A percentile compares a stretch with the other conserved stretches of the same genome.
phyloP scores from a whole-genome alignment of 2,888 invertebrate species.

The Pseudococcus longispinus region DNA sequence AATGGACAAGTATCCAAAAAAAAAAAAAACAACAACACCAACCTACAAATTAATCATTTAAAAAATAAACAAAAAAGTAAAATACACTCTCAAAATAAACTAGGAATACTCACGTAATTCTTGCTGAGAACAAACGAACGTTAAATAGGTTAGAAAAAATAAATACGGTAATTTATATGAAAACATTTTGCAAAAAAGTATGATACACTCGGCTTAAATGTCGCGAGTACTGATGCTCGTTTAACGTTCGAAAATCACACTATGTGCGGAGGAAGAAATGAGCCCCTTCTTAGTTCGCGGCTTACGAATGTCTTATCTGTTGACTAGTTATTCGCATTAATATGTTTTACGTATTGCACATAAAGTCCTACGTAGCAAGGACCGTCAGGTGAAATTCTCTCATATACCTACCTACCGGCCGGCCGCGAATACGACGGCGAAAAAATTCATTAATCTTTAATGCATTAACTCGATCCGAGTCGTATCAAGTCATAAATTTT shows the following conservation, averaged over 20 bases:
- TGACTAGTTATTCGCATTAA: slow-evolving; percentile 50
- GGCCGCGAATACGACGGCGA: not conserved
- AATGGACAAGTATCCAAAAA: not conserved
- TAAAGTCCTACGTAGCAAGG: slow-evolving; percentile 44
- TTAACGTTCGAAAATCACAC: slow-evolving; percentile 27
- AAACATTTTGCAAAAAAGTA: slow-evolving; percentile 10
- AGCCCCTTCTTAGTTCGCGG: slow-evolving; percentile 39
- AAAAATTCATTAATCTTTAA: slow-evolving; percentile 20
- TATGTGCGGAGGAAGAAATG: slow-evolving; percentile 42
- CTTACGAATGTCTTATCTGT: slow-evolving; percentile 8
- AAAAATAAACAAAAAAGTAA: not conserved
- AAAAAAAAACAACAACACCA: not conserved
- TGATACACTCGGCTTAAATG: not conserved
- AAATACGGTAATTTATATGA: not conserved
- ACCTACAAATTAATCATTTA: not conserved
- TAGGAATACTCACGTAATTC: slow-evolving; percentile 21
- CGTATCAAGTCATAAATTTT: slow-evolving; percentile 38
- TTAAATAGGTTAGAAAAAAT: not conserved
- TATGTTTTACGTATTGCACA: slow-evolving; percentile 49
- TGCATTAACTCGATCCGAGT: slow-evolving; percentile 4
- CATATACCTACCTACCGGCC: not conserved
- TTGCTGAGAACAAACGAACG: not conserved
- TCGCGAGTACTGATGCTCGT: slow-evolving; percentile 11
- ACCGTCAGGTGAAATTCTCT: slow-evolving; percentile 43
- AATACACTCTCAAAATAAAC: not conserved